phyloP scores from a whole-genome alignment of 2,888 invertebrate species.

The Malthinus flaveolus region DNA sequence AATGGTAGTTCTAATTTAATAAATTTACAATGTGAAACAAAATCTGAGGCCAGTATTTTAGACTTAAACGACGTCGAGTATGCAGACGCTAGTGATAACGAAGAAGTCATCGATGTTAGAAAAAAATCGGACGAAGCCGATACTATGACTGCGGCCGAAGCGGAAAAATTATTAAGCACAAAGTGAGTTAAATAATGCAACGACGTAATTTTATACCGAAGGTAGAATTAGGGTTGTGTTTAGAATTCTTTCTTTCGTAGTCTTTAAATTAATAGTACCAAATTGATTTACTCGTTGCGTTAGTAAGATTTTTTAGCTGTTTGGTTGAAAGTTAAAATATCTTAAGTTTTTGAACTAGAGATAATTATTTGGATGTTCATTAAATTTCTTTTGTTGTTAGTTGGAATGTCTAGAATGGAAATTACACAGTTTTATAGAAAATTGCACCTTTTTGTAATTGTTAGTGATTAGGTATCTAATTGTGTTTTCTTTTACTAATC shows the following conservation, averaged over 20 bases:
- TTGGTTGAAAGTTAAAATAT: no score
- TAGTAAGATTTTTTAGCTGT: no score
- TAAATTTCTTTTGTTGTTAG: no score
- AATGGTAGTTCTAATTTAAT: constrained; percentile 13
- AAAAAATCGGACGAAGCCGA: constrained; percentile 55
- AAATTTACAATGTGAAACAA: constrained; percentile 35
- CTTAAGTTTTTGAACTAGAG: no score
- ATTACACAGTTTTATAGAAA: no score
- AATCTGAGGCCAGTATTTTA: constrained; percentile 59
- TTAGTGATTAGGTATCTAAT: constrained; percentile 10
- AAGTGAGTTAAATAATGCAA: constrained; percentile 61
- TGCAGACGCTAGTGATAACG: constrained; percentile 61
- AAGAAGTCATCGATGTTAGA: constrained; percentile 45
- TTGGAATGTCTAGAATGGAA: no score
- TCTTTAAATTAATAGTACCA: background rate
- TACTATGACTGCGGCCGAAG: constrained; percentile 84
- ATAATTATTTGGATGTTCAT: no score
- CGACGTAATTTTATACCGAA: no score
- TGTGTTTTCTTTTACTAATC: constrained; percentile 38
- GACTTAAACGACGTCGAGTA: constrained; percentile 62
- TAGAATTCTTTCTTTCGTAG: constrained; percentile 8
- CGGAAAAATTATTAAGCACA: constrained; percentile 82
- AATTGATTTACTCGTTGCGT: no score
- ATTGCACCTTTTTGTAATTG: no score
- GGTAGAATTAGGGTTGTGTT: no score